Evolutionary conservation across 2,888 invertebrate species (phyloP), one percentile per base, ranked within the genome.

Genomic region (Cantharis flavilabris): DNA sequence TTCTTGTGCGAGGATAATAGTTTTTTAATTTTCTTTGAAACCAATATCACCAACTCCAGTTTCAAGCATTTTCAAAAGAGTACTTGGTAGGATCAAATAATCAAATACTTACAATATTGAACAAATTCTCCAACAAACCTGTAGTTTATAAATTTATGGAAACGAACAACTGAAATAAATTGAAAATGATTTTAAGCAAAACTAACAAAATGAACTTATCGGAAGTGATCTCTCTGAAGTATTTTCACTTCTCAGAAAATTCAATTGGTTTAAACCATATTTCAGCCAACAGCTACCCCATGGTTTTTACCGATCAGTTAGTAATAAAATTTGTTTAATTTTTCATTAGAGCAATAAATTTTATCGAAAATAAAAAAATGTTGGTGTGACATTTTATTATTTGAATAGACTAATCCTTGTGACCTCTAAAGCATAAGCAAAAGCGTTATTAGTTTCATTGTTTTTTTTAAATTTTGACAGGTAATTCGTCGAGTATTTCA

Each of bases 401-500:
- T 14, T 67, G 9, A 67, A 67, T 23, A 67, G 65, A 67, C 65
- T 67, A 67, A 73, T 69, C 73, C 28, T 63, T n/a, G n/a, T 63
- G 73, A 73, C 73, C 73, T 70, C 30, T 23, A 20, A 11, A 67
- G 67, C 7, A 18, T 23, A 69, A 26, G 62, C 14, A 65, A 69
- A 62, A 73, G 20, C 23, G 18, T 16, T 63, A 30, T 71, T 30
- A 62, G 28, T 26, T 28, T 65, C 70, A 14, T 73, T 71, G 69
- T 67, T 71, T 77, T 71, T 26, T 76, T 73, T 73, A 49, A 63
- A 62, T 64, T 23, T 70, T 77, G 62, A 73, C 67, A 70, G 33
- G 33, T 69, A 72, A 72, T 64, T 71, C 62, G 67, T 72, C 62
- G 69, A 65, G 76, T 76, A 76, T 79, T 79, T 79, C 76, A 74